Evolutionary conservation across 2,888 invertebrate genomes (phyloP).

Genomic region (Caenorhabditis panamensis): DNA sequence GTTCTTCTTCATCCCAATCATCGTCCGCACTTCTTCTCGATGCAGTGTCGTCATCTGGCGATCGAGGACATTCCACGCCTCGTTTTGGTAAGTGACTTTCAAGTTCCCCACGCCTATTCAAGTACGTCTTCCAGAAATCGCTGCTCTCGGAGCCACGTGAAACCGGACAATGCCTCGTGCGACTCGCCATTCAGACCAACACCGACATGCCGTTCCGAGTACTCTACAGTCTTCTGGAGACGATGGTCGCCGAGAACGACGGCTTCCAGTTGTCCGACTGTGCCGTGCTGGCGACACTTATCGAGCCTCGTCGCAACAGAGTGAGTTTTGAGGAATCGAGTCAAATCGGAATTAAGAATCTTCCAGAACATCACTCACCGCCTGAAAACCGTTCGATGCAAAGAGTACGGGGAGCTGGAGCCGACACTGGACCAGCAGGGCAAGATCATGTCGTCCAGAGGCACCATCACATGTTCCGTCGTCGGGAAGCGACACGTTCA

Average conservation of each 20-base stretch:
- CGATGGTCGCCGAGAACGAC: slow-evolving; percentile 31
- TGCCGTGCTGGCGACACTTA: slow-evolving; percentile 30
- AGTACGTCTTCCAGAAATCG: slow-evolving; percentile 29
- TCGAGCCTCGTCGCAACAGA: slow-evolving; percentile 4
- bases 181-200: slow-evolving; percentile 45
- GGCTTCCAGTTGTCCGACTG: slow-evolving; percentile 44
- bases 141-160: slow-evolving; percentile 35
- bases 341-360: too few relatives aligned
- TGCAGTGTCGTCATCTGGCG: slow-evolving; percentile 41
- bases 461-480: slow-evolving; percentile 29
- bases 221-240: slow-evolving; percentile 19
- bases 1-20: slow-evolving; percentile 55
- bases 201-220: slow-evolving; percentile 42
- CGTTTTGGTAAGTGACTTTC: slow-evolving; percentile 33
- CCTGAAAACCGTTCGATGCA: slow-evolving; percentile 26
- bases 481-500: slow-evolving; percentile 42
- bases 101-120: not conserved
- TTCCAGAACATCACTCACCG: slow-evolving; percentile 22
- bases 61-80: slow-evolving; percentile 37
- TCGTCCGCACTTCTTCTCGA: slow-evolving; percentile 44
- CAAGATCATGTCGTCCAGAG: slow-evolving; percentile 35
- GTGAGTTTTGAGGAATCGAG: slow-evolving; percentile 2
- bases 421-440: slow-evolving; percentile 27
- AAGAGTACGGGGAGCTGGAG: slow-evolving; percentile 53
- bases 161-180: slow-evolving; percentile 33